Conservation (phyloP, 2,113 vertebrate genomes). For the Caranx melampygus region DNA sequence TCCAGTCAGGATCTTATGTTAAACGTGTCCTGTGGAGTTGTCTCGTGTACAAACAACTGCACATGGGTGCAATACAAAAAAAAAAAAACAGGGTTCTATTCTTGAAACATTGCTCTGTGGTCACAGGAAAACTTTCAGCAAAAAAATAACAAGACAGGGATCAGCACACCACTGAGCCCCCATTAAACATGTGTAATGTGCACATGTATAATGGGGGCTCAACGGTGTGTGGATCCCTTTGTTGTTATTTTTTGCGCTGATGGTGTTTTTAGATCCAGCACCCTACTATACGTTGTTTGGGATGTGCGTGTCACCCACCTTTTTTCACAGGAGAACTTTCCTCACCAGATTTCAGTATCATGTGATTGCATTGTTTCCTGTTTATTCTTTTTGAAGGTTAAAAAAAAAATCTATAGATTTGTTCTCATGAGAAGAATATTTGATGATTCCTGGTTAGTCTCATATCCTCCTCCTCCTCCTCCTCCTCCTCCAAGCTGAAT, state of each 20-base stretch:
- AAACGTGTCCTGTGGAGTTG: conserved; percentile 4
- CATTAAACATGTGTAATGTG: too few species aligned
- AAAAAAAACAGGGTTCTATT: neutral
- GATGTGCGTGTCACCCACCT: too few species aligned
- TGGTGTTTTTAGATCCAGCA: too few species aligned
- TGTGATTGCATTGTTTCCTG: conserved; percentile 3
- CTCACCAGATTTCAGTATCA: neutral
- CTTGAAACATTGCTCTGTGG: neutral
- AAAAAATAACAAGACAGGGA: too few species aligned
- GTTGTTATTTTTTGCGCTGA: too few species aligned
- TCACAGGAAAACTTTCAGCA: neutral
- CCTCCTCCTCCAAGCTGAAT: conserved; percentile 43
- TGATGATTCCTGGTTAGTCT: conserved; percentile 5
- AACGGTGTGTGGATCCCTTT: too few species aligned
- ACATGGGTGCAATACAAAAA: neutral
- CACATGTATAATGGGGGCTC: too few species aligned
- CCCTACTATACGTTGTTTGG: too few species aligned
- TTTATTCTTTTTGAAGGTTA: neutral
- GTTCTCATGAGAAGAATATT: neutral
- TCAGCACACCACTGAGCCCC: too few species aligned
- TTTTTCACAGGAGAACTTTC: neutral
- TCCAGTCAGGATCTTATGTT: neutral
- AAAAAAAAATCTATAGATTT: neutral
- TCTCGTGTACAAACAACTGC: neutral
- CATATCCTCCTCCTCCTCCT: neutral